Conservation (phyloP, 1,140 invertebrate genomes). For the Drosophila pruinosa region DNA sequence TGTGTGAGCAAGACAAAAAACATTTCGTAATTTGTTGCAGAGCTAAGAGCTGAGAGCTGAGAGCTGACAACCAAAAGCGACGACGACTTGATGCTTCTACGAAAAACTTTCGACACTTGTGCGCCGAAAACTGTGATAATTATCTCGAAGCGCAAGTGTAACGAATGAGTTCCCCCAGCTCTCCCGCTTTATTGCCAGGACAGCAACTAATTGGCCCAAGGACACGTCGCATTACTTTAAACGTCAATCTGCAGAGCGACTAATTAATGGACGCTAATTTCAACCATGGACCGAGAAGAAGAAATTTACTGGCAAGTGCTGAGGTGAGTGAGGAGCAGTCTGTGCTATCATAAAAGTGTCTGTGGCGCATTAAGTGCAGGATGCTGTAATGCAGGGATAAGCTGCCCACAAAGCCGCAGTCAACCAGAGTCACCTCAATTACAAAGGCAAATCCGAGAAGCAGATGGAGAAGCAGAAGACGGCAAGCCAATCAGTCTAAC, state of each 20-base stretch:
- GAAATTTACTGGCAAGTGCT: neutral
- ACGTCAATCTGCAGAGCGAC: conserved; percentile 68
- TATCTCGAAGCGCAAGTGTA: conserved; percentile 43
- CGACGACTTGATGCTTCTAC: no score
- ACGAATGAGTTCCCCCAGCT: neutral
- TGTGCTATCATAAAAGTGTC: conserved; percentile 54
- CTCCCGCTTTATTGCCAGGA: neutral
- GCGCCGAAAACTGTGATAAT: conserved; percentile 55
- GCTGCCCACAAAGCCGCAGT: neutral
- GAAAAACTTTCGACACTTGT: conserved; percentile 44
- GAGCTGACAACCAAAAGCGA: no score
- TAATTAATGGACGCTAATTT: conserved; percentile 77
- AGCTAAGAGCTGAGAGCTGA: neutral
- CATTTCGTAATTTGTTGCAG: conserved; percentile 39
- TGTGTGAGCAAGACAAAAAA: neutral
- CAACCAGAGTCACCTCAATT: conserved; percentile 40
- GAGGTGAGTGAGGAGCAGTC: neutral
- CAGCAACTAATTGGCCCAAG: conserved; percentile 36
- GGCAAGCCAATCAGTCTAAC: conserved; percentile 49
- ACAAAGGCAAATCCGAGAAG: conserved; percentile 28
- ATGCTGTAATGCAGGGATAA: conserved; percentile 38
- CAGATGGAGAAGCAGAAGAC: neutral
- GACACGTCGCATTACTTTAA: conserved; percentile 52
- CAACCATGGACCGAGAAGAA: conserved; percentile 25
- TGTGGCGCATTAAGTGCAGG: conserved; percentile 52